These are phyloP conservation scores for Lophotriccus pileatus DNA, from an alignment of 2,797 vertebrate species.

Conservation along the genomic window DNA sequence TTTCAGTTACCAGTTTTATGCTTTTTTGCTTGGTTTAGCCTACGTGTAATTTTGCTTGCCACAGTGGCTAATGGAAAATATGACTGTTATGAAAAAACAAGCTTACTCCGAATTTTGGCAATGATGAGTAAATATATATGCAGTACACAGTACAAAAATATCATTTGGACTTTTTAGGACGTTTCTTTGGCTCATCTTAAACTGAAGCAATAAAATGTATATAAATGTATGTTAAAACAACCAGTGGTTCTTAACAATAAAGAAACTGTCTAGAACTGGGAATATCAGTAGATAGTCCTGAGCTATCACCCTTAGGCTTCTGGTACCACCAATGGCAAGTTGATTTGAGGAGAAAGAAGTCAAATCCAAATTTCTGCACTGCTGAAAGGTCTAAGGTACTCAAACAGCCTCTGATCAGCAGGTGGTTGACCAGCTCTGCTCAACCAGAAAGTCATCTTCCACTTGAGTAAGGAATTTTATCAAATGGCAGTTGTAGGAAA, in stretches of 20 bases:
- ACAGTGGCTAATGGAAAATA: not conserved
- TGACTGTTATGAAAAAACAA: not conserved
- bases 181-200: not conserved
- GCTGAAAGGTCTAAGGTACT: not conserved
- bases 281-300: not conserved
- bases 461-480: not conserved
- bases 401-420: not conserved
- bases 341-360: not conserved
- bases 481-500: not conserved
- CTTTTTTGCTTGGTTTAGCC: not conserved
- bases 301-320: not conserved
- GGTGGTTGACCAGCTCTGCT: not conserved
- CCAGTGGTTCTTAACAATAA: not conserved
- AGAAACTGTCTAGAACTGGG: not conserved
- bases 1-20: not conserved
- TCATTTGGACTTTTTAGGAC: not conserved
- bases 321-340: not conserved
- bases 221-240: not conserved
- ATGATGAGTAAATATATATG: not conserved
- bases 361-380: not conserved
- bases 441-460: not conserved
- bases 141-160: not conserved
- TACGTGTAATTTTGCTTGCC: not conserved
- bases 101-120: not conserved
- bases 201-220: not conserved